Base-by-base conservation (phyloP, 2,113 vertebrate species). In the Gallinago jamesoni region DNA sequence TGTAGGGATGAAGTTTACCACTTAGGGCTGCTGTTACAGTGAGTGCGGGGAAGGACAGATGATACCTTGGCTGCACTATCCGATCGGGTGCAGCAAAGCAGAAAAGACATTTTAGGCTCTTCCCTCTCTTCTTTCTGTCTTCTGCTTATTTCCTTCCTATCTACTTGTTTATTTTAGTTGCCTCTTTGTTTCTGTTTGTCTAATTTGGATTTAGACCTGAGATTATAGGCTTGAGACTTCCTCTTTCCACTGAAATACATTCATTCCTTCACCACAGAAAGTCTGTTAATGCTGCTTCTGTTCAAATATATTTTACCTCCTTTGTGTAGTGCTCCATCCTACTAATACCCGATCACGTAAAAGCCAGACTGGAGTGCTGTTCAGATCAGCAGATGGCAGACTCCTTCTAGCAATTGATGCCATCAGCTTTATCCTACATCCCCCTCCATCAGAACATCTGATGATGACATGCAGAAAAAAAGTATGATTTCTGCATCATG, bases 321-420 rank as follows among this genome's bases (percentile, higher is more conserved):
- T 73, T 79, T 31, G 14, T 45, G 5, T 2, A 72, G 35, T 52
- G 70, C 37, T 85, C 53, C 37, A 73, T 88, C 59, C 84, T 82
- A 13, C 55, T 19, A 25, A 25, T 57, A 73, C 16, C 55, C 15
- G 64, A 87, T 33, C 73, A 85, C 87, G 93, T 77, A 47, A 43
- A 89, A 96, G 67, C 33, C 70, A 76, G 67, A 8, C 59, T 59
- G 84, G 93, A 96, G 82, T 35, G 74, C 85, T 67, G 45, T 80
- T 96, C 78, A 95, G 93, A 96, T 96, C 95, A 96, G 95, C 93
- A 96, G 96, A 97, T 97, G 95, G 96, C 96, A 96, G 95, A 81
- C 96, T 97, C 93, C 82, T 96, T 96, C 96, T 94, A 97, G 95
- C 90, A 95, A 96, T 70, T 73, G 92, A 84, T 96, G 77, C 75